These are phyloP conservation scores for Corythaixoides concolor DNA, from an alignment of 2,113 vertebrate genomes.

Conservation along the genomic window DNA sequence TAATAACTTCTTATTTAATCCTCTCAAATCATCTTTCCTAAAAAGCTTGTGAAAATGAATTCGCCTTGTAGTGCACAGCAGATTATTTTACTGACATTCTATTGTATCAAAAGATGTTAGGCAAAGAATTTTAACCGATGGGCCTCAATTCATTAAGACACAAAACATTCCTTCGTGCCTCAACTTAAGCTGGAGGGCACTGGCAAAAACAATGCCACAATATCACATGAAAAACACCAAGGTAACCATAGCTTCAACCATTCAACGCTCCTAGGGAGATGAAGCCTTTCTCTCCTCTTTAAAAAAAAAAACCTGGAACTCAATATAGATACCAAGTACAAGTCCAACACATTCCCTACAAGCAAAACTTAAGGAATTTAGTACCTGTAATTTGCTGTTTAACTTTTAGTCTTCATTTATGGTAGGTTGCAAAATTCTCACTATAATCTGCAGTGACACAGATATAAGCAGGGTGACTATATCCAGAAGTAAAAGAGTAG, in stretches of 20 bases:
- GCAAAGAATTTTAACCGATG: background rate
- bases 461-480: background rate
- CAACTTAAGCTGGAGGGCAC: background rate
- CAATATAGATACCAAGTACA: background rate
- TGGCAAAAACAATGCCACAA: background rate
- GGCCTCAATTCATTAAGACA: background rate
- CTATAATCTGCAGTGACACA: background rate
- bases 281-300: background rate
- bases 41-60: slow-evolving; percentile 7
- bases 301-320: background rate
- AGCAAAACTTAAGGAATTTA: background rate
- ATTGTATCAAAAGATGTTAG: background rate
- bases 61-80: background rate
- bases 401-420: background rate
- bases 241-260: background rate
- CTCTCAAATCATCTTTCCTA: slow-evolving; percentile 11
- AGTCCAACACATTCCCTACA: background rate
- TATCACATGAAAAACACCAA: background rate
- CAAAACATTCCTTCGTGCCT: background rate
- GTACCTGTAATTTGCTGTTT: background rate
- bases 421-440: background rate
- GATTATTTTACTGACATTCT: background rate
- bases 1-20: background rate
- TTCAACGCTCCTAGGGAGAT: background rate
- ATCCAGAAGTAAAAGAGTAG: background rate